A percentile compares a stretch with the other conserved stretches of the same genome.
These are phyloP conservation scores for Drosophila kanapiae DNA, from an alignment of 1,140 invertebrate genomes.

Conservation along the genomic window DNA sequence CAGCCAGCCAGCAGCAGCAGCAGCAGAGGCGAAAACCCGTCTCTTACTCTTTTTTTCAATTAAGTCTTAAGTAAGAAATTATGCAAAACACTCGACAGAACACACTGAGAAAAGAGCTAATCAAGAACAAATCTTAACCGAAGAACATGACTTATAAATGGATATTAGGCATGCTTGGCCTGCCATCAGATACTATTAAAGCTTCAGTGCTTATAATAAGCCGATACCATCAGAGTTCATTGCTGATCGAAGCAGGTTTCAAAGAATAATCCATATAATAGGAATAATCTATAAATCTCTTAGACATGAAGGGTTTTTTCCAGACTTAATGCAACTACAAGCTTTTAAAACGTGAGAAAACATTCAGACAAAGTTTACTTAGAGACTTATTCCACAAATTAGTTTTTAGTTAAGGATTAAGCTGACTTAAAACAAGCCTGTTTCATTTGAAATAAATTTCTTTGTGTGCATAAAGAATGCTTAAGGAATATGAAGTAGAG, in stretches of 20 bases:
- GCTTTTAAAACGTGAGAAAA: not conserved
- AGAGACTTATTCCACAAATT: not conserved
- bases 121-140: conserved; percentile 14
- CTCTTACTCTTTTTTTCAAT: conserved; percentile 73
- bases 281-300: not conserved
- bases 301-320: not conserved
- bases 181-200: not conserved
- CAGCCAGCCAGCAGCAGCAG: conserved; percentile 8
- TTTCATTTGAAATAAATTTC: not conserved
- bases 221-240: not conserved
- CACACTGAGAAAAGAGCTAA: conserved; percentile 32
- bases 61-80: conserved; percentile 85
- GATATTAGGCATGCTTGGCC: conserved; percentile 4
- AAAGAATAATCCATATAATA: not conserved
- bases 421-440: too few relatives aligned
- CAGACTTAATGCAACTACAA: not conserved
- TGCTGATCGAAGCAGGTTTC: conserved; percentile 13
- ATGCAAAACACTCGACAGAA: conserved; percentile 76
- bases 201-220: conserved; percentile 2
- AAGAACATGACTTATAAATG: conserved; percentile 21
- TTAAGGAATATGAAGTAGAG: conserved; percentile 52
- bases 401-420: not conserved
- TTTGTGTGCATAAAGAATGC: conserved; percentile 26
- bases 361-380: too few relatives aligned
- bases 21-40: conserved; percentile 38